Base-by-base conservation (phyloP, 2,888 invertebrate genomes). In the Microplitis deprimator region DNA sequence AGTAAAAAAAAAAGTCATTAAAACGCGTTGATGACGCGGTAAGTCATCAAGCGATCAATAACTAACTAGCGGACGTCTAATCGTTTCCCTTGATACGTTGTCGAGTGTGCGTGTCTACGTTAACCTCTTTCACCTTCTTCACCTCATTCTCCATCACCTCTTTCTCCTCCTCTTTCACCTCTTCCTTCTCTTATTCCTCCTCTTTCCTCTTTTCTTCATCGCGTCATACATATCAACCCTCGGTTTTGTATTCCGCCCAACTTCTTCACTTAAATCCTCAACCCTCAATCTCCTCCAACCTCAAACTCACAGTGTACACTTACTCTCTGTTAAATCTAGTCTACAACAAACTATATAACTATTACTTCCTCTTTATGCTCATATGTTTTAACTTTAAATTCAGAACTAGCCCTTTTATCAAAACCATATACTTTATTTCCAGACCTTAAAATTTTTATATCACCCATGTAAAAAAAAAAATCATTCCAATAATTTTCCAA, bases 81-180 rank as follows among this genome's bases (percentile, higher is more conserved):
- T 80, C 78, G 79, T 76, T 82, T 80, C 76, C 79, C 76, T 78
- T 76, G 79, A 70, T 69, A 73, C 75, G 68, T 65, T 68, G 61
- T 72, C 59, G 62, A 65, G 75, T 78, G 80, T 81, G 79, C 80
- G 80, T 81, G 82, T 77, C 39, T 76, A 39, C 76, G 77, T 50
- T 50, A 50, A 50, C 50, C 50, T 50, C 50, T 50, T 75, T 77
- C 69, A 29, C 29, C 29, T 29, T 29, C 29, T 29, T 29, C 29
- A 29, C 29, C 29, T 29, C 29, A 4, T 29, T 29, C 29, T 29
- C 29, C 29, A 29, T 29, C 29, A 29, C 29, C 29, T 29, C 3
- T 4, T 29, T 29, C 29, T 29, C 29, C 29, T 29, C 29, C 4
- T 29, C 29, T 29, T 29, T 29, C 29, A 29, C 29, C 29, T 29